Conservation (phyloP, 2,113 vertebrate genomes). For the Vulpes lagopus region DNA sequence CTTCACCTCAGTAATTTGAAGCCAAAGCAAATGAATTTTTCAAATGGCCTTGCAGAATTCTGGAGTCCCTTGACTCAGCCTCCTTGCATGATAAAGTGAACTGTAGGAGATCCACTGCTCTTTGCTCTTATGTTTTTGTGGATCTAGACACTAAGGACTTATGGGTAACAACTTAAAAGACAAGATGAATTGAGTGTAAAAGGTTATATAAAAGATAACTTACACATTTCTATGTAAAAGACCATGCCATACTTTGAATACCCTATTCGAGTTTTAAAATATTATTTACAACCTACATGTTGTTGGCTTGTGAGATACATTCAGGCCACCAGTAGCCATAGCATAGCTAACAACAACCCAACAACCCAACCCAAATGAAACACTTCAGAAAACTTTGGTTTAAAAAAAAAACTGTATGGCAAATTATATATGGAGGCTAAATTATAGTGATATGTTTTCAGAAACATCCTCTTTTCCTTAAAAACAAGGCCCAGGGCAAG, state of each 20-base stretch:
- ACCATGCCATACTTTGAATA: not conserved
- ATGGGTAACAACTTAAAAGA: not conserved
- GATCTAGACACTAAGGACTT: not conserved
- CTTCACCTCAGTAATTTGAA: not conserved
- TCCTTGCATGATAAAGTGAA: not conserved
- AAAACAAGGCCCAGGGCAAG: not conserved
- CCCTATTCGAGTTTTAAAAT: not conserved
- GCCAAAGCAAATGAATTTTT: not conserved
- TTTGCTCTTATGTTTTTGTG: not conserved
- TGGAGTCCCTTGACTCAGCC: not conserved
- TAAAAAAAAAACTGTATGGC: not conserved
- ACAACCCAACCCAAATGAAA: not conserved
- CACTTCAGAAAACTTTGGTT: not conserved
- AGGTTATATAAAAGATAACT: not conserved
- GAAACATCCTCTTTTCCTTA: constrained; percentile 2
- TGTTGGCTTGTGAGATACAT: not conserved
- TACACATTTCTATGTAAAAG: not conserved
- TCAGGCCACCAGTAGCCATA: not conserved
- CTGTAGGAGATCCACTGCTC: not conserved
- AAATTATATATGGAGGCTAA: constrained; percentile 13
- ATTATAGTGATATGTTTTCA: not conserved
- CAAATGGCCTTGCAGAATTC: not conserved
- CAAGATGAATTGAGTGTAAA: not conserved
- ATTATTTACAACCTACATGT: not conserved
- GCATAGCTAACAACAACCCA: not conserved